Evolutionary conservation across 2,797 vertebrate species (phyloP), one percentile per base, ranked within the genome.

Genomic region (Pseudochirops cupreus): DNA sequence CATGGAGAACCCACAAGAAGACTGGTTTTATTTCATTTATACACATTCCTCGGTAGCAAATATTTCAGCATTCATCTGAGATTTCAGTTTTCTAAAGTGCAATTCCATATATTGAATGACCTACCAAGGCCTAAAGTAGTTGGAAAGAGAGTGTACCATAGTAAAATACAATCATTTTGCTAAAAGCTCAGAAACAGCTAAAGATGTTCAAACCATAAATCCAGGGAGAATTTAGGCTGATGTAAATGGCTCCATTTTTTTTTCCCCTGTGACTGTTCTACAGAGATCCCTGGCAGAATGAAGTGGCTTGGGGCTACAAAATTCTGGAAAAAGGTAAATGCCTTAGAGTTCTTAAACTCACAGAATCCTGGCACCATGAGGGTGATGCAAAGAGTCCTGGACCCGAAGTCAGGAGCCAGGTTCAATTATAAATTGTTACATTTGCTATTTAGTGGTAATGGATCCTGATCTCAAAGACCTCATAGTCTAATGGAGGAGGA

Each of bases 11-110:
- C 94, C 91, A 96, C 26, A 96, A 96, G 93, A 94, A n/a, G 53
- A 94, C 46, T 96, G 96, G 31, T 62, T 96, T 94, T 55, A 92
- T 91, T 67, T 92, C 95, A 50, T 82, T 96, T 94, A 14, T 33
- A 54, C 53, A 2, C n/a, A 97, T 93, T 96, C 93, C 82, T 96
- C 50, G 91, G 29, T 33, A 91, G 94, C n/a, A 74, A 54, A 11
- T 53, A 87, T 95, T 96, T 95, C 18, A 91, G 26, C 54, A 92
- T 46, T 67, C 10, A 90, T 58, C 28, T 50, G 91, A n/a, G 10
- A 94, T 90, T 93, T 93, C 24, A 67, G 2, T 59, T 39, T 91
- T 46, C 16, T 93, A 55, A 96, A 87, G 18, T 93, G 52, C 62
- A 96, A 96, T 50, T 93, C 58, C 0, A 29, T 11, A 0, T 91